Base-by-base conservation (phyloP, 2,888 invertebrate genomes). In the Bhutanitis thaidina region DNA sequence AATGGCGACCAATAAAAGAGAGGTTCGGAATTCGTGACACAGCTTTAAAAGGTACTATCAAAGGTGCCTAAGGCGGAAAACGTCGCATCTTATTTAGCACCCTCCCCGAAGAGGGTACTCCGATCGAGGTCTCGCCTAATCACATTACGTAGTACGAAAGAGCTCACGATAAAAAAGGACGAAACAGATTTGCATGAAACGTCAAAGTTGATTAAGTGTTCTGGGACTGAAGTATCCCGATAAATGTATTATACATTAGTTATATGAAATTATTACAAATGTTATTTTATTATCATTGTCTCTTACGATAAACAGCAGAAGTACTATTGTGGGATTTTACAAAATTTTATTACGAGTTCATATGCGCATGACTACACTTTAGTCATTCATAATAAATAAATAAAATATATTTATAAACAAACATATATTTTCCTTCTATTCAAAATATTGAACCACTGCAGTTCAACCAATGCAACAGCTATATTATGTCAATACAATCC, bases 1-100 rank as follows among this genome's bases (percentile, higher is more conserved):
- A 88, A 89, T 88, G 83, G 79, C 79, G 79, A 80, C 84, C 86
- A 86, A 87, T 88, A 87, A 87, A 88, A 85, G 85, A 77, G 82
- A 83, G 79, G 80, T 84, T 80, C 80, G 67, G 75, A 81, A 83
- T 84, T 86, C 83, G 82, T 82, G 83, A 84, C 83, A 73, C 76
- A 80, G 86, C 82, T 86, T 84, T 85, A 82, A 83, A 85, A 84
- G 84, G 81, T 84, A 82, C 81, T 81, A 84, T 85, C 83, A 85
- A 84, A 86, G 82, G 80, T 86, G 83, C 83, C 80, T 72, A 69
- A 79, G 83, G 86, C 86, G 82, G 82, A 82, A 86, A 86, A 87
- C 79, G 85, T 83, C 86, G 83, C 75, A 80, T 86, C 87, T 88
- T 88, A 86, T 87, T 87, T 88, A 82, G 80, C 83, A 64, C 85